Evolutionary conservation across 2,113 vertebrate genomes (phyloP).

Genomic region (Columba janthina): DNA sequence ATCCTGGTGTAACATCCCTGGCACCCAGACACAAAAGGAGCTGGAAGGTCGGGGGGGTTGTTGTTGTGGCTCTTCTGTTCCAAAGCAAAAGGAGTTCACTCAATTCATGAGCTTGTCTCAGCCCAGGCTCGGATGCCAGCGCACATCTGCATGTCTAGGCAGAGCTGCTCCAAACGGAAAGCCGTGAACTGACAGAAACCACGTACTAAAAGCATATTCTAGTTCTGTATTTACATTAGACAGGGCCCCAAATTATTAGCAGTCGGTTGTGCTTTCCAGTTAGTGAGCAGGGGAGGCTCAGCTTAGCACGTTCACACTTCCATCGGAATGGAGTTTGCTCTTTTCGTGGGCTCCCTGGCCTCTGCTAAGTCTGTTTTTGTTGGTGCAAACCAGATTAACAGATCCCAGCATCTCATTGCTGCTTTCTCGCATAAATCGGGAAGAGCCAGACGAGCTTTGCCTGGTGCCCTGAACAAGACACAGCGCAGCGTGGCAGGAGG

Average conservation of each 20-base stretch:
- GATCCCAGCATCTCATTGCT: neutral
- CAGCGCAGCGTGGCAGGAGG: neutral
- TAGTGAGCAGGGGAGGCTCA: neutral
- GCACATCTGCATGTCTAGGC: neutral
- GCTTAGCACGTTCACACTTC: neutral
- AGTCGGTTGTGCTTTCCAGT: neutral
- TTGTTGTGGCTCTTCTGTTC: neutral
- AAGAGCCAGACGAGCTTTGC: neutral
- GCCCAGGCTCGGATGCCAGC: neutral
- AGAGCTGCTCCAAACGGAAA: neutral
- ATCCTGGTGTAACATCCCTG: neutral
- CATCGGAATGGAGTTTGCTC: neutral
- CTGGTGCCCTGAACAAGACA: neutral
- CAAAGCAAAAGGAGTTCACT: neutral
- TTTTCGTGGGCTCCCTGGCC: conserved; percentile 20
- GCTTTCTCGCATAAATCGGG: neutral
- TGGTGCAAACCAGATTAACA: conserved; percentile 5
- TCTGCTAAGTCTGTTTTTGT: neutral
- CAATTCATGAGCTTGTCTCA: neutral
- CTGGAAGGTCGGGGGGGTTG: neutral
- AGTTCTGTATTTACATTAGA: conserved; percentile 10
- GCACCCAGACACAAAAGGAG: neutral
- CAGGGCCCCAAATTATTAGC: neutral
- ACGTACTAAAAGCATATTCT: neutral
- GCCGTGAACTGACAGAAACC: neutral